Evolutionary conservation across 2,797 vertebrate species (phyloP).

Genomic region (Prionace glauca): DNA sequence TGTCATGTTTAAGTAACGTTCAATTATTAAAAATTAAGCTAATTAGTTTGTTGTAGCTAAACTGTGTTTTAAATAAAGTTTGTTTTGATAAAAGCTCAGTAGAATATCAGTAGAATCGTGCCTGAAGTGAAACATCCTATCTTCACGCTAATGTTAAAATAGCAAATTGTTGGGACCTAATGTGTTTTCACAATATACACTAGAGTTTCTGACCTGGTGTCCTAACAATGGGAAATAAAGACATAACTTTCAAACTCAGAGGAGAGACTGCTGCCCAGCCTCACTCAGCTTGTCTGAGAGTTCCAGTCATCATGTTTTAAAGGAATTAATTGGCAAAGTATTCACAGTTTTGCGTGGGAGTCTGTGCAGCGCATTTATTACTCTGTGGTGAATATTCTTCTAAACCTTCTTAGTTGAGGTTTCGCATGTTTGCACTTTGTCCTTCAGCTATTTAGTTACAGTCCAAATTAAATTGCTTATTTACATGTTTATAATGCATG

Average conservation of each 20-base stretch:
- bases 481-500: not conserved
- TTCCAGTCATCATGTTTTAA: not conserved
- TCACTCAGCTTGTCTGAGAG: not conserved
- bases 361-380: not conserved
- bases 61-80: too few relatives aligned
- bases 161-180: too few relatives aligned
- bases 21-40: too few relatives aligned
- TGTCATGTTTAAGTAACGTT: too few relatives aligned
- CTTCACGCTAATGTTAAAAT: too few relatives aligned
- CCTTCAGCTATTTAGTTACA: not conserved
- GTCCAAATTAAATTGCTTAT: not conserved
- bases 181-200: too few relatives aligned
- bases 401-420: not conserved
- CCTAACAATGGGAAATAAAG: too few relatives aligned
- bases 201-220: too few relatives aligned
- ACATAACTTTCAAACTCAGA: not conserved
- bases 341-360: not conserved
- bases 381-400: not conserved
- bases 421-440: not conserved
- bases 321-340: not conserved
- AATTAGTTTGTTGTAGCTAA: too few relatives aligned
- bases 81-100: too few relatives aligned
- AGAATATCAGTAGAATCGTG: too few relatives aligned
- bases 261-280: not conserved
- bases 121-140: too few relatives aligned